Evolutionary conservation across 2,113 vertebrate species (phyloP), one percentile per base, ranked within the genome.

Genomic region (Lycaon pictus): DNA sequence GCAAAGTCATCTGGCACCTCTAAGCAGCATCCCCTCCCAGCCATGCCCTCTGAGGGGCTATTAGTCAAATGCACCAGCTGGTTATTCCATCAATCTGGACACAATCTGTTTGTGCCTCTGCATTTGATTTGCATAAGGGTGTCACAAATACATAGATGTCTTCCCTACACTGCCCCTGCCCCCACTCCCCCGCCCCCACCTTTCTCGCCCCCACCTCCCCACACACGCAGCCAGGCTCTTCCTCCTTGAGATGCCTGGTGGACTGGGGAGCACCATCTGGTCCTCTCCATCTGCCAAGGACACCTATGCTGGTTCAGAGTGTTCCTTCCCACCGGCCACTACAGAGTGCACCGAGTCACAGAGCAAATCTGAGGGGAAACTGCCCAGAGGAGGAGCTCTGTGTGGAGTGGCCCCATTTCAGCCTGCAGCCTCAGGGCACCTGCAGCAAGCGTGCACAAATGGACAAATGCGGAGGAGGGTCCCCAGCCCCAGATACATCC

Each of bases 211-310:
- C 43, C 35, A 13, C n/a, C 19, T 11, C 25, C 35, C 19, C 11
- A 51, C 16, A 29, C 88, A 91, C 74, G 32, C 1, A 90, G 25
- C 90, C 58, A 95, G 88, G 58, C 71, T 97, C 82, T 96, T 93
- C 93, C 85, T 97, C 77, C 96, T 97, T 29, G 96, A 93, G 82
- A 80, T 83, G 69, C 96, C 85, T 94, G 86, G 65, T 35, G 11
- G 63, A 96, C 91, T 89, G 71, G 94, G 71, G 58, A 96, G 93
- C 27, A 74, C 98, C 98, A 98, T 98, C 97, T 98, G 98, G 93
- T 97, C 55, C 94, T 71, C 77, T 97, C 94, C 96, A 96, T 96
- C 93, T 97, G 97, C 97, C 96, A 97, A 96, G 97, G 92, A 96
- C 29, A 80, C 89, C 65, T 93, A 90, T 48, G 56, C 90, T 74